Base-by-base conservation (phyloP, 2,113 vertebrate genomes). In the Channa maculata region DNA sequence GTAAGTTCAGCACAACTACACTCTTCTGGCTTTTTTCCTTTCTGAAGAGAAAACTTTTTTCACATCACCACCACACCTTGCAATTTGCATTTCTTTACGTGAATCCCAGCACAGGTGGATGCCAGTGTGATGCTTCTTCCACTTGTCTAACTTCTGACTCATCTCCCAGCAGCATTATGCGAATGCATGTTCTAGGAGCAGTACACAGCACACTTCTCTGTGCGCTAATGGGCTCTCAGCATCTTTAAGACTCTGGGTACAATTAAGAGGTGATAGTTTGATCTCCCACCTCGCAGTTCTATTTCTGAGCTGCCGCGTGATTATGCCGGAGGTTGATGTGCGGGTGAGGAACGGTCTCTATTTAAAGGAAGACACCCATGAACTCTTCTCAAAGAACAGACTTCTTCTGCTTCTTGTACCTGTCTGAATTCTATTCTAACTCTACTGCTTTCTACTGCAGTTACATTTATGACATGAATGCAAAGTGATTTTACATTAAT, bases 251-350 rank as follows among this genome's bases (percentile, higher is more conserved):
- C 87, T 89, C 75, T 3, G 88, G 90, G 88, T 89, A 93, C 91
- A 93, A 93, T 93, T 93, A 93, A 88, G 92, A 93, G 92, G 92
- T 93, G 92, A 93, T 88, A 93, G 91, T 90, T 93, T 92, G 91
- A 88, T 91, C 90, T 91, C 86, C 87, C 90, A 91, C 92, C 89
- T 92, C 85, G 50, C 86, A 79, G 78, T 85, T 92, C 91, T 91
- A 93, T 92, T 93, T 91, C 88, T 63, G 86, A 86, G 80, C 86
- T 65, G 84, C 80, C 15, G 83, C 53, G 83, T 92, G 92, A 92
- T 92, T 86, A 75, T 92, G 81, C 80, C 64, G 64, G 84, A 87
- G 84, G 86, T 82, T 89, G 86, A 87, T 80, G 67, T 62, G 89
- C 34, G 76, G 73, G 83, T 89, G 90, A 87, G 75, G 85, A 89